phyloP scores from a whole-genome alignment of 2,113 vertebrate genomes.

The Strix uralensis region DNA sequence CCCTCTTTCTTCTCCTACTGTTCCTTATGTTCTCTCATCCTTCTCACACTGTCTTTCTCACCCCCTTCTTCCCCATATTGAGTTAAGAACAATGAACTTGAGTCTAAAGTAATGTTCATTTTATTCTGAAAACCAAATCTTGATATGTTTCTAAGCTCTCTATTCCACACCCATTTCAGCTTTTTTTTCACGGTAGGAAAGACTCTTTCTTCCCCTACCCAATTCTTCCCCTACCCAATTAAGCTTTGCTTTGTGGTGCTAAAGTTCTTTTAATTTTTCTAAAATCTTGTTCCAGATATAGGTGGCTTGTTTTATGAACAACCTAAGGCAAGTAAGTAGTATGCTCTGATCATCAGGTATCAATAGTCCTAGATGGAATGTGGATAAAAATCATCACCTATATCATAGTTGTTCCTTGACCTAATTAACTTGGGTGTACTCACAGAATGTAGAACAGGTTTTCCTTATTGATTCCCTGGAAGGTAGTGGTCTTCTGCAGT shows the following conservation, averaged over 20 bases:
- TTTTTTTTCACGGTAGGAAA: not conserved
- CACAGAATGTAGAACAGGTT: not conserved
- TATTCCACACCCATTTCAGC: not conserved
- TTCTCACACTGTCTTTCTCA: not conserved
- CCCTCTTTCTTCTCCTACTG: not conserved
- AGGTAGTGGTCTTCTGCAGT: not conserved
- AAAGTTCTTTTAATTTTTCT: not conserved
- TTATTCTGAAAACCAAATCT: not conserved
- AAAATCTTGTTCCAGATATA: not conserved
- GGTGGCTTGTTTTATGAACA: not conserved
- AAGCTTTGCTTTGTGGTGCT: not conserved
- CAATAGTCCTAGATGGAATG: not conserved
- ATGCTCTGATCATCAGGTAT: not conserved
- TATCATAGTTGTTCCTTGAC: fast-evolving
- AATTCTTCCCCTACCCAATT: not conserved
- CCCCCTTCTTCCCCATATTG: not conserved
- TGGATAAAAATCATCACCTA: not conserved
- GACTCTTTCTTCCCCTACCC: not conserved
- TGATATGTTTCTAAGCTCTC: not conserved
- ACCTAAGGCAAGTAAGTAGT: not conserved
- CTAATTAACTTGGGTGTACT: not conserved
- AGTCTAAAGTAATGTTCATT: not conserved
- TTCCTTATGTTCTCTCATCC: not conserved
- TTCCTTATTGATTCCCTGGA: not conserved
- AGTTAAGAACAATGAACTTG: not conserved